Evolutionary conservation across 2,888 invertebrate genomes (phyloP).

Genomic region (Hecatera dysodea): DNA sequence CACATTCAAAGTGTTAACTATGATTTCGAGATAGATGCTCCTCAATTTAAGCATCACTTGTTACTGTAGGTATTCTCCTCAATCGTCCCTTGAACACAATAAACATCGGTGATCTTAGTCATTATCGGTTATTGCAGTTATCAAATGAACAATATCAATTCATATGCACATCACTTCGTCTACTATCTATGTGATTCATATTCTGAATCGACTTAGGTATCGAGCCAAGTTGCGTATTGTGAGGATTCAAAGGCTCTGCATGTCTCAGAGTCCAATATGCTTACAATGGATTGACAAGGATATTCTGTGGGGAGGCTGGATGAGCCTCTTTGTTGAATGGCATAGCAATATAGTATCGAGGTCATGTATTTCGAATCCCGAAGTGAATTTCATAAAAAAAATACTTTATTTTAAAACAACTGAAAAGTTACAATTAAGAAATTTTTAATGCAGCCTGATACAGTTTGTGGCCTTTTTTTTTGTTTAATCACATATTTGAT

Average conservation of each 20-base stretch:
- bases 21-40: too few relatives aligned
- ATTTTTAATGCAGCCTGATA: too few relatives aligned
- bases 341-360: background rate
- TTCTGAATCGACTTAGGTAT: constrained; percentile 66
- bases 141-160: constrained; percentile 32
- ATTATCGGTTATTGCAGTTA: background rate
- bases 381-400: background rate
- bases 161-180: constrained; percentile 45
- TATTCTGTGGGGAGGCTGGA: constrained; percentile 32
- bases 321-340: constrained; percentile 12
- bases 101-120: background rate
- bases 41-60: too few relatives aligned
- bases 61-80: background rate
- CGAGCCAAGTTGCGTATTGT: constrained; percentile 61
- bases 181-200: constrained; percentile 68
- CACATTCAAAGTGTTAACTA: too few relatives aligned
- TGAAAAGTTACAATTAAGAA: too few relatives aligned
- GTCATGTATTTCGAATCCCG: background rate
- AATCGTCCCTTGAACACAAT: background rate
- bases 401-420: too few relatives aligned
- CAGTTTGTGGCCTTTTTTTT: too few relatives aligned
- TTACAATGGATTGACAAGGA: constrained; percentile 60
- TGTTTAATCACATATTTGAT: too few relatives aligned
- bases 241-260: constrained; percentile 62
- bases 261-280: constrained; percentile 61